Evolutionary conservation across 2,113 vertebrate genomes (phyloP), one percentile per base, ranked within the genome.

Genomic region (Pachypanchax playfairii): DNA sequence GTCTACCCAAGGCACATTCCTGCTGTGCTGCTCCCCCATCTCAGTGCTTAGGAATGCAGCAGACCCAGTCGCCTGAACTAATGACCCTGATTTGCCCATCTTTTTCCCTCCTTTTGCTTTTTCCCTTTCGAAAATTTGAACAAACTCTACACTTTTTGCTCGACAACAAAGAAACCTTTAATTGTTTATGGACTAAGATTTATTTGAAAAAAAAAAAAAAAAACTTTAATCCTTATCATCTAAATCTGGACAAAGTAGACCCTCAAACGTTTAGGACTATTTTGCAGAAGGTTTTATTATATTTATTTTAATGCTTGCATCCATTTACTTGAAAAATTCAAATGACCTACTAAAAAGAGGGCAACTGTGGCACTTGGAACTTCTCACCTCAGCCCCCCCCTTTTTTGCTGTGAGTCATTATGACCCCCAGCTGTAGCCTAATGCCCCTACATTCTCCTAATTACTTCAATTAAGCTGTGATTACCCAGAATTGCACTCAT

Each of bases 51-150:
- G 92, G 92, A 93, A 93, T 93, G 91, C 86, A 88, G 85, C 83
- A 89, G 90, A 87, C 89, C 90, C 87, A 90, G 90, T 88, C 84
- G 91, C 82, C 88, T 93, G 92, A 92, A 93, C 92, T 92, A 91
- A 90, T 92, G 91, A 92, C 92, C 91, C 88, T 87, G 82, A 90
- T 88, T 90, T 72, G 84, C 86, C 89, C 83, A 81, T 85, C 85
- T 83, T 77, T 83, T 86, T 82, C 75, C 72, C 80, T 77, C 79
- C 75, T 72, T 69, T 79, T 82, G 78, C 79, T 82, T 64, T 62
- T 71, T 62, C 29, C 70, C 59, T 79, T 55, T 49, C 12, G 21
- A 77, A 69, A 63, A 59, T 75, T 73, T 71, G 35, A 73, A 70
- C 46, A 12, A 69, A 54, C 49, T 55, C 46, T 50, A 38, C 35